phyloP scores from a whole-genome alignment of 2,888 invertebrate genomes.

The Dorcus parallelipipedus region DNA sequence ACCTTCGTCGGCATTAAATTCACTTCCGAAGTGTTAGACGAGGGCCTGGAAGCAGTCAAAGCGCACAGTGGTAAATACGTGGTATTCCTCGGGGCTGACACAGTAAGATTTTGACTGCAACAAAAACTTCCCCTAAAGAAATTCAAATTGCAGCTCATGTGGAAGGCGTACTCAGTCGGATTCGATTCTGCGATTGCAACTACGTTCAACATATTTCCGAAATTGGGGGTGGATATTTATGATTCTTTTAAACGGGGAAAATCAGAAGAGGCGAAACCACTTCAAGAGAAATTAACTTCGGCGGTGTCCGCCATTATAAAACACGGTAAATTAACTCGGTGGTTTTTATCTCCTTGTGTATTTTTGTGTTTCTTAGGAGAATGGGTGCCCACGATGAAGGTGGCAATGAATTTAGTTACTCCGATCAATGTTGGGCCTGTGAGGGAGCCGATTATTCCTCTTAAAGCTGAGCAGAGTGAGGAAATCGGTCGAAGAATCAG shows the following conservation, averaged over 20 bases:
- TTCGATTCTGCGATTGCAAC: constrained; percentile 72
- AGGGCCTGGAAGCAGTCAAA: constrained; percentile 60
- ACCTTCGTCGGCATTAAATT: constrained; percentile 82
- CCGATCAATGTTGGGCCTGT: constrained; percentile 62
- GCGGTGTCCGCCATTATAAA: constrained; percentile 42
- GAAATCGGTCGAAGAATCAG: constrained; percentile 4
- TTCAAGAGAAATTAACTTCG: constrained; percentile 51
- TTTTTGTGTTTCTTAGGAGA: constrained; percentile 55
- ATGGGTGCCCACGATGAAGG: constrained; percentile 71
- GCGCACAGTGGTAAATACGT: constrained; percentile 53
- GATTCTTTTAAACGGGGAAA: constrained; percentile 51
- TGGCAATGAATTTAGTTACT: constrained; percentile 60
- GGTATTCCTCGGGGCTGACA: constrained; percentile 67
- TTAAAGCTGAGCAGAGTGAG: constrained; percentile 37
- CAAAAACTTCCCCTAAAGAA: background rate
- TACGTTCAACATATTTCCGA: constrained; percentile 64
- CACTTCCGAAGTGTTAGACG: constrained; percentile 69
- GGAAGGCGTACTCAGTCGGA: constrained; percentile 64
- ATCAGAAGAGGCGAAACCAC: constrained; percentile 49
- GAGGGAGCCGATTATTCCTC: constrained; percentile 54
- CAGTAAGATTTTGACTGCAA: constrained; percentile 49
- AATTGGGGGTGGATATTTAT: constrained; percentile 56
- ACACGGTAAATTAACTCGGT: constrained; percentile 40
- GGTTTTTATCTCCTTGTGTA: constrained; percentile 1
- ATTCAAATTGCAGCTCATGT: constrained; percentile 54